Evolutionary conservation across 23 tunicate species (phyloP).

Genomic region (Ciona savignyi): DNA sequence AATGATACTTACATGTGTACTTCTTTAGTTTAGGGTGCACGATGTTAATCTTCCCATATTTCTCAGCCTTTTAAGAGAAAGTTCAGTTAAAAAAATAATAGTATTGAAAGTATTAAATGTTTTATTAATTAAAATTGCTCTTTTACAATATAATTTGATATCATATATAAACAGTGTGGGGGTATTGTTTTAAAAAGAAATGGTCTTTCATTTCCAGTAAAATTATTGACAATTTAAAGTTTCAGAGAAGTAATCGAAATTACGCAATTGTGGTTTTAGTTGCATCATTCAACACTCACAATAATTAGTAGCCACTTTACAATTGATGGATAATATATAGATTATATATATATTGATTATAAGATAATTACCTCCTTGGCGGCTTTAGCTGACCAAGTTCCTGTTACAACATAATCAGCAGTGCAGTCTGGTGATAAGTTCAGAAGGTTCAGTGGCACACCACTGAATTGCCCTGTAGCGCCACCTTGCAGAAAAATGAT

Average conservation of each 20-base stretch:
- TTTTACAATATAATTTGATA: neutral
- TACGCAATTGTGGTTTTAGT: no score
- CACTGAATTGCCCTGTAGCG: slow-evolving; percentile 87
- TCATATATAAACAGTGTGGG: neutral
- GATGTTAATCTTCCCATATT: slow-evolving; percentile 66
- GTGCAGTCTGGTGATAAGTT: slow-evolving; percentile 24
- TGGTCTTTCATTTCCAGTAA: neutral
- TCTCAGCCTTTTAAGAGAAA: slow-evolving; percentile 44
- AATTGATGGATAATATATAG: no score
- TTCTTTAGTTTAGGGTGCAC: slow-evolving; percentile 50
- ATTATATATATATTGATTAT: no score
- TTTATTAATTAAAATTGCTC: no score
- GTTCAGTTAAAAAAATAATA: no score
- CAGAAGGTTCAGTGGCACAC: slow-evolving; percentile 64
- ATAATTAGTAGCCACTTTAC: no score
- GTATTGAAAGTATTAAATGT: no score
- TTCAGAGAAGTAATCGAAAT: no score
- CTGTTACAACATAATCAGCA: slow-evolving; percentile 88
- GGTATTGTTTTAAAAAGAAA: neutral
- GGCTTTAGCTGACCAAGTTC: slow-evolving; percentile 94
- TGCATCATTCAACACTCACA: no score
- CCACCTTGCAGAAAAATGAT: slow-evolving; percentile 90
- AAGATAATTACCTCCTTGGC: slow-evolving; percentile 72
- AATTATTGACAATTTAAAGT: neutral
- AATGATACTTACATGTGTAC: slow-evolving; percentile 77